phyloP scores from a whole-genome alignment of 2,113 vertebrate genomes.

The Percina caprodes region DNA sequence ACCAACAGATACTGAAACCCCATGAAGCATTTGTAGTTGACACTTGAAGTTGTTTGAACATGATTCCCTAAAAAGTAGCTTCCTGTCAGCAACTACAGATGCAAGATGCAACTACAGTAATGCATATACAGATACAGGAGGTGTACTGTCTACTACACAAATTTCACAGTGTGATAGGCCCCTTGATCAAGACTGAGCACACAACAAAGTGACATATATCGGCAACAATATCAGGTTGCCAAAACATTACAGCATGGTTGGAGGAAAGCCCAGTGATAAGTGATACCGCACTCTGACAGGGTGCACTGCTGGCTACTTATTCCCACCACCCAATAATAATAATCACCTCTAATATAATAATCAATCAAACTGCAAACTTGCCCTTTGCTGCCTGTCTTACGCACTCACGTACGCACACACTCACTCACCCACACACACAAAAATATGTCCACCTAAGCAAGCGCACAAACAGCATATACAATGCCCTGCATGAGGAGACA shows the following conservation, averaged over 20 bases:
- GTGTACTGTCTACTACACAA: slow-evolving; percentile 6
- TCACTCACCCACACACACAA: slow-evolving; percentile 8
- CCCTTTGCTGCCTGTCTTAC: slow-evolving; percentile 63
- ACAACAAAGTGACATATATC: slow-evolving; percentile 65
- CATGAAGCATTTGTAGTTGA: slow-evolving; percentile 6
- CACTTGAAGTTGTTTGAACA: slow-evolving; percentile 36
- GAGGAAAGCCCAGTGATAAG: slow-evolving; percentile 65
- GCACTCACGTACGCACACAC: slow-evolving; percentile 7
- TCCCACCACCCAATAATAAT: slow-evolving; percentile 70
- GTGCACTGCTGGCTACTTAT: slow-evolving; percentile 46
- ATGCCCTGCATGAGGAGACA: neutral
- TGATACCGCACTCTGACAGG: slow-evolving; percentile 58
- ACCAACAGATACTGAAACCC: slow-evolving; percentile 57
- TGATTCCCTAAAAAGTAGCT: slow-evolving; percentile 12
- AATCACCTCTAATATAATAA: slow-evolving; percentile 69
- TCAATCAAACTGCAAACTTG: slow-evolving; percentile 56
- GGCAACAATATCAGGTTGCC: slow-evolving; percentile 72
- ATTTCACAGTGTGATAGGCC: slow-evolving; percentile 17
- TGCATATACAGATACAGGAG: slow-evolving; percentile 18
- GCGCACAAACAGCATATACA: neutral
- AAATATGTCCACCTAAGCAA: neutral
- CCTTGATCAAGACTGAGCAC: slow-evolving; percentile 56
- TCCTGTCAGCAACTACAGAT: slow-evolving; percentile 33
- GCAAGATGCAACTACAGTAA: slow-evolving; percentile 10
- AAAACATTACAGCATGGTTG: slow-evolving; percentile 67